Base-by-base conservation (phyloP, 2,888 invertebrate species). In the Sphaerophoria taeniata region DNA sequence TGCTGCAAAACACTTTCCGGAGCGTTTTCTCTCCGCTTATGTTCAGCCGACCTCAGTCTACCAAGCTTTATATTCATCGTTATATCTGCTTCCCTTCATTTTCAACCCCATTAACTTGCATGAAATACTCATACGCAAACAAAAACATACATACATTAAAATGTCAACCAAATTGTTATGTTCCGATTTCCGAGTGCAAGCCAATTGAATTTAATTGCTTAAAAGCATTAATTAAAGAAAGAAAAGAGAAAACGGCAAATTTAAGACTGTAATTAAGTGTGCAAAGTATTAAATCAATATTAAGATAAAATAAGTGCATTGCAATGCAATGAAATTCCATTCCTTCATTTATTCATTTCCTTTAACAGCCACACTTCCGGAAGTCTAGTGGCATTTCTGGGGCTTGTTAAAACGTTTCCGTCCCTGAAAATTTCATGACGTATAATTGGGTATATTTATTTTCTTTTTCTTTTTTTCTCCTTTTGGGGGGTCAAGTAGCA, bases 191-290 rank as follows among this genome's bases (percentile, higher is more conserved):
- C 55, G 45, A 61, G 12, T 24, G 24, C 51, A 12, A 58, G 70
- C 53, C 49, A 79, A 67, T 84, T 79, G 36, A 60, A 61, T 75
- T 79, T 84, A 84, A 79, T 75, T 84, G 83, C 58, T 65, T 75
- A 56, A 79, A 80, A 67, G 71, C 75, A 49, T 55, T 34, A 55
- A 83, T 70, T 69, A 65, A 71, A 33, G 14, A 45, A 36, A 72
- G 36, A 16, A 34, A 71, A 56, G 31, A 39, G 7, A 47, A 36
- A 51, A 9, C 12, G 12, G 16, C 45, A 43, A 43, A 47, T 5
- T 61, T 9, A 45, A 43, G 16, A 39, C 12, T 39, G 45, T 51
- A 74, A 73, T 78, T 63, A 60, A 78, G 39, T 51, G 55, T n/a
- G 58, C 43, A 34, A 60, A 60, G 63, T 71, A 71, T 56, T 47